Percentiles rank a stretch among this genome's conserved stretches.
These are phyloP conservation scores for Antrozous pallidus DNA, from an alignment of 2,797 vertebrate species.

Conservation along the genomic window DNA sequence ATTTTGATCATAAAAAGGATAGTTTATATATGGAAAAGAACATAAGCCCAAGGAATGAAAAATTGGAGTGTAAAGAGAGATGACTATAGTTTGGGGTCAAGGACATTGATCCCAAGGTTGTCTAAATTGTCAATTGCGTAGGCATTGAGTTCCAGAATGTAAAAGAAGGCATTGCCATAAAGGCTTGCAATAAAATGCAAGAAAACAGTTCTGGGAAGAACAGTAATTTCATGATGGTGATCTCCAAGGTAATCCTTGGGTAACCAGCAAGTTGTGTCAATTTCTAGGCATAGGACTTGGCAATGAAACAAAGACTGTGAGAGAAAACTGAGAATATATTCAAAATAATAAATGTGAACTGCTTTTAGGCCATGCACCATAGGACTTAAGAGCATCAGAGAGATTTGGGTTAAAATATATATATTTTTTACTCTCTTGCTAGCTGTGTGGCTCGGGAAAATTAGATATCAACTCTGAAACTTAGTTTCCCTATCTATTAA, in stretches of 20 bases:
- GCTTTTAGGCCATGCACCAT: neutral
- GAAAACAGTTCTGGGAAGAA: neutral
- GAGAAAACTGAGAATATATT: neutral
- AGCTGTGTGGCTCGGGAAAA: neutral
- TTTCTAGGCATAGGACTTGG: neutral
- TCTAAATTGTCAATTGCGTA: neutral
- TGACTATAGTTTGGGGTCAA: neutral
- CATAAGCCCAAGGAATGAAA: neutral
- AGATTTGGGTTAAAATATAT: constrained; percentile 7
- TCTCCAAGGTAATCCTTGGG: neutral
- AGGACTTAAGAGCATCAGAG: neutral
- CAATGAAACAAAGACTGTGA: neutral
- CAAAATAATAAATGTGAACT: neutral
- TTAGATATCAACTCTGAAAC: neutral
- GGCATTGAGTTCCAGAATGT: neutral
- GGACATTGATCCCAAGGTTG: neutral
- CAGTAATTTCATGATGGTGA: neutral
- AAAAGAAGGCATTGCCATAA: rapidly evolving
- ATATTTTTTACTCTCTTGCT: neutral
- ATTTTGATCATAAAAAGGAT: neutral
- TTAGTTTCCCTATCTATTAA: neutral
- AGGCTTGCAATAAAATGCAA: neutral
- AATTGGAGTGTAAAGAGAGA: neutral
- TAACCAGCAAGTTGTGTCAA: neutral
- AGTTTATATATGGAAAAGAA: neutral